Percentiles rank a stretch among this genome's conserved stretches.
These are phyloP conservation scores for Leucania comma DNA, from an alignment of 2,888 invertebrate genomes.

Conservation along the genomic window DNA sequence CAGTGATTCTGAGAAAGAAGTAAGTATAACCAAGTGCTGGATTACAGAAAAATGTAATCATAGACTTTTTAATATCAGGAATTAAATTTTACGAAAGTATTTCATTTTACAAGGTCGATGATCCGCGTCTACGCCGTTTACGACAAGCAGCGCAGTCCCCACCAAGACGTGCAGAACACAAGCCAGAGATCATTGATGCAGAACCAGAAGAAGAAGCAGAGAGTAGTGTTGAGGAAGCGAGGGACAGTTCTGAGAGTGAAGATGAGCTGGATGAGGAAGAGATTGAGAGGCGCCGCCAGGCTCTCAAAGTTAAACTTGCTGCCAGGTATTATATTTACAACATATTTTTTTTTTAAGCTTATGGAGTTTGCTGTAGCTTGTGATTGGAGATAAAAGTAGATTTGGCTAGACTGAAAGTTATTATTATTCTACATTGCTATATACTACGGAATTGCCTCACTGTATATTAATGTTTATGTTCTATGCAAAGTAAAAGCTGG, in stretches of 20 bases:
- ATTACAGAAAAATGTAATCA: not conserved
- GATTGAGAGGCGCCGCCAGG: slow-evolving; percentile 95
- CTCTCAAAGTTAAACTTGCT: slow-evolving; percentile 85
- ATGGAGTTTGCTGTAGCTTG: too few species aligned
- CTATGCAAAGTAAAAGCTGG: too few species aligned
- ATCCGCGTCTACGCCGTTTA: slow-evolving; percentile 95
- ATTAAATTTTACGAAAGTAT: not conserved
- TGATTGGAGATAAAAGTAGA: too few species aligned
- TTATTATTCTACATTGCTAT: too few species aligned
- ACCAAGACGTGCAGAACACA: slow-evolving; percentile 91
- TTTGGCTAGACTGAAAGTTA: too few species aligned
- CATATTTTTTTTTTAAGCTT: not conserved
- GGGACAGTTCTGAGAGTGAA: slow-evolving; percentile 92
- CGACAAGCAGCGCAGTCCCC: slow-evolving; percentile 91
- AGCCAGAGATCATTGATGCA: slow-evolving; percentile 86
- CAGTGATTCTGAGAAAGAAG: slow-evolving; percentile 87
- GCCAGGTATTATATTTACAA: slow-evolving; percentile 80
- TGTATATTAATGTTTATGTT: too few species aligned
- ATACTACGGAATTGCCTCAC: too few species aligned
- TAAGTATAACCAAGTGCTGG: slow-evolving; percentile 57
- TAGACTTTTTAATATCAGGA: not conserved
- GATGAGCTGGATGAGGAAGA: slow-evolving; percentile 96
- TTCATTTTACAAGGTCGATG: slow-evolving; percentile 90
- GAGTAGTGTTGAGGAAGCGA: slow-evolving; percentile 84
- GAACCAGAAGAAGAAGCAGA: slow-evolving; percentile 85